phyloP scores from a whole-genome alignment of 2,797 vertebrate species.

The Lagocephalus sceleratus region DNA sequence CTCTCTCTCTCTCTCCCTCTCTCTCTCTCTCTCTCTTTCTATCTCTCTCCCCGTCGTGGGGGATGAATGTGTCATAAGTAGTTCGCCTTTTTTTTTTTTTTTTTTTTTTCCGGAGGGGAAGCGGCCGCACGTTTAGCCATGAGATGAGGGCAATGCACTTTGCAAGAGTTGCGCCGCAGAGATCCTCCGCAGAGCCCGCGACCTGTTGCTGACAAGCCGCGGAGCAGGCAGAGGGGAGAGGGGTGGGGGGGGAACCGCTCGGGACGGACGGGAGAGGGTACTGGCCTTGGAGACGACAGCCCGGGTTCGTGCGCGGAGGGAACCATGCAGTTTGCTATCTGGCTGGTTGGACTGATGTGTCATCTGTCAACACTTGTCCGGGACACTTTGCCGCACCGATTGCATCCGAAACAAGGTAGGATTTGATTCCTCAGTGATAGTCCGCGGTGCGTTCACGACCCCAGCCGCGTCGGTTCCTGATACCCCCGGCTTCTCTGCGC shows the following conservation, averaged over 20 bases:
- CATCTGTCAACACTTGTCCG: slow-evolving; percentile 81
- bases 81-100: slow-evolving; percentile 48
- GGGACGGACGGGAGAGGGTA: slow-evolving; percentile 51
- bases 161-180: slow-evolving; percentile 70
- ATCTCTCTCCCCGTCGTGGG: neutral
- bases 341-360: slow-evolving; percentile 84
- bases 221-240: slow-evolving; percentile 55
- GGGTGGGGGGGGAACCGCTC: slow-evolving; percentile 61
- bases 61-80: slow-evolving; percentile 65
- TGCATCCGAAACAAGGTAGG: slow-evolving; percentile 92
- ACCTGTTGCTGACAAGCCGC: slow-evolving; percentile 82
- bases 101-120: slow-evolving; percentile 30
- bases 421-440: neutral
- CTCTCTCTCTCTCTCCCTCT: neutral
- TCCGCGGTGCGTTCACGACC: too few relatives aligned
- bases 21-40: too few relatives aligned
- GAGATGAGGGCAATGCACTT: slow-evolving; percentile 78
- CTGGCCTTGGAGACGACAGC: slow-evolving; percentile 61
- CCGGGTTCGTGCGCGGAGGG: slow-evolving; percentile 56
- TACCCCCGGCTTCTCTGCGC: neutral
- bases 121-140: slow-evolving; percentile 60
- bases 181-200: slow-evolving; percentile 71
- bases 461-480: neutral
- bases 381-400: slow-evolving; percentile 73
- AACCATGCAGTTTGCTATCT: slow-evolving; percentile 85